Evolutionary conservation across 2,113 vertebrate genomes (phyloP).

Genomic region (Cyanoramphus novaezelandiae): DNA sequence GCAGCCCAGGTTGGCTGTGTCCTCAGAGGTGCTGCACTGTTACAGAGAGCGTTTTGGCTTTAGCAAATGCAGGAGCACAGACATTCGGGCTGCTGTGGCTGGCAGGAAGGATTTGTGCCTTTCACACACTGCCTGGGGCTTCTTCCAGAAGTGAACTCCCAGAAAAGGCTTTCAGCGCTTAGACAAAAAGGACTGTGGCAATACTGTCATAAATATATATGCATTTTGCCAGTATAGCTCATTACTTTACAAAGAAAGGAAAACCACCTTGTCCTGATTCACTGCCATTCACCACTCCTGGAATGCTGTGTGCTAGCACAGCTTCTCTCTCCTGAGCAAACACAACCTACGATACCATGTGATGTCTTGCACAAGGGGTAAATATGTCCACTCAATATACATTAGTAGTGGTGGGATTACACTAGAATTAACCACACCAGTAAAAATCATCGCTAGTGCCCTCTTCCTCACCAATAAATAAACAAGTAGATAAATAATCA

Average conservation of each 20-base stretch:
- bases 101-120: background rate
- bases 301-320: background rate
- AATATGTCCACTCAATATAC: background rate
- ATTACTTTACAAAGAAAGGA: background rate
- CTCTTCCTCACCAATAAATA: background rate
- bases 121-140: background rate
- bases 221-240: background rate
- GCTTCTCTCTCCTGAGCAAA: background rate
- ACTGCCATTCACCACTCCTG: background rate
- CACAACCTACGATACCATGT: fast-evolving
- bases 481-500: background rate
- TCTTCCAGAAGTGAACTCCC: background rate
- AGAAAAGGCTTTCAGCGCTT: background rate
- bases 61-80: background rate
- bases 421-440: background rate
- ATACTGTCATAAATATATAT: background rate
- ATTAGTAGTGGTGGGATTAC: background rate
- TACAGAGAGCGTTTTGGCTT: background rate
- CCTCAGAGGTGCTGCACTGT: background rate
- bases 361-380: background rate
- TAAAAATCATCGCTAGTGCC: background rate
- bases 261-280: background rate
- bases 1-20: background rate
- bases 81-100: background rate
- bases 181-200: background rate